Conservation (phyloP, 92 coral and sea anemone species). For the Actinernus sp. region DNA sequence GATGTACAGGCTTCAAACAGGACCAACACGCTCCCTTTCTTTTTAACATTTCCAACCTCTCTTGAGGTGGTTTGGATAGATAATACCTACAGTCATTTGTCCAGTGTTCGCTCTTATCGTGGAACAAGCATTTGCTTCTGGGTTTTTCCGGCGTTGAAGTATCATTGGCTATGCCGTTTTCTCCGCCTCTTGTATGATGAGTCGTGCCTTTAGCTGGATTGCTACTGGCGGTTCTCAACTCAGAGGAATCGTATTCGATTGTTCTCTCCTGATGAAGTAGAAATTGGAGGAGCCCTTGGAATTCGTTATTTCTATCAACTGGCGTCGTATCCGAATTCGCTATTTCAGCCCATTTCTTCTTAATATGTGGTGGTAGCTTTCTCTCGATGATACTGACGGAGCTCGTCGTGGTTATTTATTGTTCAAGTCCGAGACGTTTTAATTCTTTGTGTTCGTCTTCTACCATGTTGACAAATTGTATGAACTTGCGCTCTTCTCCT, state of each 20-base stretch:
- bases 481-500: conserved; percentile 1
- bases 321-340: conserved; percentile 7
- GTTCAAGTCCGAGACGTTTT: conserved; percentile 11
- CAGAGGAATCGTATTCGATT: background rate
- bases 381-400: conserved; percentile 32
- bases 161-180: background rate
- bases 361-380: conserved; percentile 9
- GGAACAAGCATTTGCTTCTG: conserved; percentile 35
- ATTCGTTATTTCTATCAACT: conserved; percentile 1
- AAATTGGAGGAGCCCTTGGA: background rate
- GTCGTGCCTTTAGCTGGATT: background rate
- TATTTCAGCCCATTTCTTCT: conserved; percentile 37
- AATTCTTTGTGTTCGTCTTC: conserved; percentile 34
- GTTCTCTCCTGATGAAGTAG: background rate
- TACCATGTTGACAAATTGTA: background rate
- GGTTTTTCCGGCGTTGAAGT: too few species aligned
- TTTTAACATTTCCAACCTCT: too few species aligned
- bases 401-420: conserved; percentile 23
- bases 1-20: conserved; percentile 32
- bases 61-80: too few species aligned
- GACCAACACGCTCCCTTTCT: conserved; percentile 57
- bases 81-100: too few species aligned
- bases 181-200: background rate
- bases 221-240: background rate
- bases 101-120: conserved; percentile 7